Evolutionary conservation across 2,113 vertebrate species (phyloP).

Genomic region (Hydrochoerus hydrochaeris): DNA sequence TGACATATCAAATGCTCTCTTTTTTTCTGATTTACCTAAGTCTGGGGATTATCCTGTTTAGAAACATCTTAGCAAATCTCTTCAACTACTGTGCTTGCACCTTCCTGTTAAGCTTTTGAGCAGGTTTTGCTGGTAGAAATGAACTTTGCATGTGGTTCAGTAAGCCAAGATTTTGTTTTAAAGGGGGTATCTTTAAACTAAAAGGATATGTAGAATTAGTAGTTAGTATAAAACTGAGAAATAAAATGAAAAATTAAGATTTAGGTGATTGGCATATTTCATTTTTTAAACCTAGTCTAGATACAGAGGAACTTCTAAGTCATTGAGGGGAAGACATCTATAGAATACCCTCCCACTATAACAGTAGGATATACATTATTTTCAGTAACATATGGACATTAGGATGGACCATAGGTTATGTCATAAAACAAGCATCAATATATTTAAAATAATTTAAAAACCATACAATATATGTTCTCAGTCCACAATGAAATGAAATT

Average conservation of each 20-base stretch:
- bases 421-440: neutral
- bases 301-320: neutral
- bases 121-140: conserved; percentile 36
- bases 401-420: neutral
- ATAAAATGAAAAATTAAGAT: conserved; percentile 20
- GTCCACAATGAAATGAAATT: conserved; percentile 26
- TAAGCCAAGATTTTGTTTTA: conserved; percentile 50
- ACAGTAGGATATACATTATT: neutral
- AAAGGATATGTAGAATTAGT: neutral
- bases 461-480: neutral
- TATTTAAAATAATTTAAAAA: conserved; percentile 4
- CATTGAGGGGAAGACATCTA: neutral
- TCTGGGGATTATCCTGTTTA: conserved; percentile 52
- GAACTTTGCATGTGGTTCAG: conserved; percentile 9
- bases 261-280: neutral
- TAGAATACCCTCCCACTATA: neutral
- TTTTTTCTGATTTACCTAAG: conserved; percentile 48
- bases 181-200: neutral
- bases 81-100: neutral
- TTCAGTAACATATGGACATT: neutral
- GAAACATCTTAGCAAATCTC: conserved; percentile 54
- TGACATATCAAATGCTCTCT: conserved; percentile 57
- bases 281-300: neutral
- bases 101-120: conserved; percentile 35
- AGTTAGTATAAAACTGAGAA: neutral